Evolutionary conservation across 2,888 invertebrate genomes (phyloP), one percentile per base, ranked within the genome.

Genomic region (Neoaliturus tenellus): DNA sequence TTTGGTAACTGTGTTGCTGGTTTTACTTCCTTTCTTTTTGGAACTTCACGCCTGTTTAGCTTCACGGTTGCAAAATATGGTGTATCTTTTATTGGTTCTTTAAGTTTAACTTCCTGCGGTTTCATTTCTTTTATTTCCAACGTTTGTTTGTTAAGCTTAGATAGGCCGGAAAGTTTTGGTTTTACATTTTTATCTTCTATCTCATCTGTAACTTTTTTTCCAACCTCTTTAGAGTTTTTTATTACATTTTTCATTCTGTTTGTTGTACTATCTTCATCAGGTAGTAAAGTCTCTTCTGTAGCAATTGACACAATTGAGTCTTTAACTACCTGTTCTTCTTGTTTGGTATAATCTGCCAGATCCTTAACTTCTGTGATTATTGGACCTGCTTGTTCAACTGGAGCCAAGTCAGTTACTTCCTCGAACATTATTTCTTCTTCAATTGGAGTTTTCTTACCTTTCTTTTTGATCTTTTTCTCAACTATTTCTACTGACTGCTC

Each of bases 51-150:
- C 88, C 95, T 95, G 88, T 92, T 95, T 4, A 96, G 90, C 90
- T 95, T 95, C 1, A 95, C 91, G 90, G 94, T 92, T 83, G 93
- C 93, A 87, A 94, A 93, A 83, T 93, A 93, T 0, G 95, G 93
- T 14, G 92, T 91, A 31, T 93, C 93, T 91, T 93, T 93, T 90
- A 93, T 92, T 62, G 91, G 91, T 91, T 93, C 93, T 90, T 93
- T 92, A 91, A 92, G 85, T 91, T 90, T 88, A 89, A 91, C 20
- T 83, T 88, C 86, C 31, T 86, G 93, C 91, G 75, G 90, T 89
- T 83, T 91, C 88, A 51, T 85, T 83, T 93, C 92, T 87, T 94
- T 92, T 31, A 94, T 93, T 90, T 94, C 92, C 8, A 94, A 87
- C 89, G 94, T 93, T 89, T 93, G 92, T 4, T 94, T 90, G 88